These are phyloP conservation scores for Parochlus steinenii DNA, from an alignment of 2,888 invertebrate genomes.

Conservation along the genomic window DNA sequence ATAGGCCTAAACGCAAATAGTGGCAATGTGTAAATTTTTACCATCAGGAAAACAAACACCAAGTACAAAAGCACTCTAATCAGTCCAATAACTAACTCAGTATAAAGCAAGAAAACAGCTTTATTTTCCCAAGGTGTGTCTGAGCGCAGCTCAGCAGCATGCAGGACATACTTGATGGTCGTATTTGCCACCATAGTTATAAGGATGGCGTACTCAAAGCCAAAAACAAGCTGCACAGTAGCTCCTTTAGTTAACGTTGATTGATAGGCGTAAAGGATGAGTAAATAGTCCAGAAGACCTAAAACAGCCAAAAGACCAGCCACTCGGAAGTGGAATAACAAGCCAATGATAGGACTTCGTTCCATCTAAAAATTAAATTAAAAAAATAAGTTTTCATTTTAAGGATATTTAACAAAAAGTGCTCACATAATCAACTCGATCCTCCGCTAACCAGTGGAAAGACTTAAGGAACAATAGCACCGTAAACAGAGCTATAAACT, in stretches of 20 bases:
- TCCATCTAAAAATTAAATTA: conserved; percentile 64
- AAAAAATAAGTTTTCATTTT: conserved; percentile 5
- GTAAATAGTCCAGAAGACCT: conserved; percentile 67
- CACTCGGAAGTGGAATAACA: conserved; percentile 86
- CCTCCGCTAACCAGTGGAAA: conserved; percentile 99
- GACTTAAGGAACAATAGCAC: conserved; percentile 91
- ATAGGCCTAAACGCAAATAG: conserved; percentile 97
- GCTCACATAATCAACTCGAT: conserved; percentile 96
- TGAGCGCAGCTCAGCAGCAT: conserved; percentile 59
- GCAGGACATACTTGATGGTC: conserved; percentile 76
- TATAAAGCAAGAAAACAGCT: conserved; percentile 90
- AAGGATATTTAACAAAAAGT: conserved; percentile 13
- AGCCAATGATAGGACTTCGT: conserved; percentile 90
- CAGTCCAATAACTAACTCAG: conserved; percentile 85
- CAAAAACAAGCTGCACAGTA: conserved; percentile 95
- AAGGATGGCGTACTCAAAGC: conserved; percentile 97
- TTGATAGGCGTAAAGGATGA: conserved; percentile 87
- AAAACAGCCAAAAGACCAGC: conserved; percentile 67
- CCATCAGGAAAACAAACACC: conserved; percentile 89
- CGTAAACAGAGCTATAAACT: conserved; percentile 95
- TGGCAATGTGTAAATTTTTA: conserved; percentile 91
- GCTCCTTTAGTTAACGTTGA: conserved; percentile 87
- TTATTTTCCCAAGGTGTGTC: conserved; percentile 99
- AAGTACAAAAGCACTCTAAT: conserved; percentile 75
- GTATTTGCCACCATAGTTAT: conserved; percentile 86